phyloP scores from a whole-genome alignment of 2,797 vertebrate genomes.

The Knipowitschia caucasica region DNA sequence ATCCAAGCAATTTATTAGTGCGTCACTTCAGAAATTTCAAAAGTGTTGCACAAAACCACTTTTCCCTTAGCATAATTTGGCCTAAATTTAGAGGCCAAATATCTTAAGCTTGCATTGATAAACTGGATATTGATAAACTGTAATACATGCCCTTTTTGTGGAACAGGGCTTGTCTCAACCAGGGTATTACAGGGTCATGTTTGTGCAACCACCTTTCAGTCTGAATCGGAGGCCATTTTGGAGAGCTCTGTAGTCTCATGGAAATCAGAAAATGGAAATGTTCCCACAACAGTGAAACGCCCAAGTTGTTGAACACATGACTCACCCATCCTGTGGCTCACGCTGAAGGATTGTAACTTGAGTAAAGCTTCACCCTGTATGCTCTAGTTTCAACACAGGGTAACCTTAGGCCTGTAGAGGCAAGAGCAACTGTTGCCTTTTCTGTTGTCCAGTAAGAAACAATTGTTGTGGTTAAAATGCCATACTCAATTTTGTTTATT shows the following conservation, averaged over 20 bases:
- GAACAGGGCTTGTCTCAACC: constrained; percentile 57
- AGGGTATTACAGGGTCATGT: constrained; percentile 49
- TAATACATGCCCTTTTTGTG: too few relatives aligned
- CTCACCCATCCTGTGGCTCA: constrained; percentile 74
- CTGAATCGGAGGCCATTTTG: constrained; percentile 73
- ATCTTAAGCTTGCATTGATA: too few relatives aligned
- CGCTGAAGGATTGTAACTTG: constrained; percentile 62
- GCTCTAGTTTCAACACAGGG: constrained; percentile 39
- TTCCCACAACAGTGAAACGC: constrained; percentile 63
- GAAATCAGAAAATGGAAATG: constrained; percentile 77
- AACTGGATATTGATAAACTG: too few relatives aligned
- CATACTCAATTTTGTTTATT: neutral
- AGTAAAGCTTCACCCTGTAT: constrained; percentile 54
- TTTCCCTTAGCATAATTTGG: too few relatives aligned
- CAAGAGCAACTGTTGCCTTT: constrained; percentile 20
- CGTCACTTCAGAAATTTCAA: too few relatives aligned
- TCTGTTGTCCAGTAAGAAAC: neutral
- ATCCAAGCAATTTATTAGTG: too few relatives aligned
- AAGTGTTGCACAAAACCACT: too few relatives aligned
- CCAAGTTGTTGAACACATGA: constrained; percentile 69
- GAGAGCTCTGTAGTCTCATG: constrained; percentile 67
- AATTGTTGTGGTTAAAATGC: neutral
- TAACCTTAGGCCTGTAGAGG: constrained; percentile 51
- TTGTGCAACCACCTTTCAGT: constrained; percentile 40
- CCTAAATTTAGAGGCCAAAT: too few relatives aligned